A percentile compares a stretch with the other conserved stretches of the same genome.
phyloP scores from a whole-genome alignment of 2,797 vertebrate genomes.

The Eospalax fontanierii region DNA sequence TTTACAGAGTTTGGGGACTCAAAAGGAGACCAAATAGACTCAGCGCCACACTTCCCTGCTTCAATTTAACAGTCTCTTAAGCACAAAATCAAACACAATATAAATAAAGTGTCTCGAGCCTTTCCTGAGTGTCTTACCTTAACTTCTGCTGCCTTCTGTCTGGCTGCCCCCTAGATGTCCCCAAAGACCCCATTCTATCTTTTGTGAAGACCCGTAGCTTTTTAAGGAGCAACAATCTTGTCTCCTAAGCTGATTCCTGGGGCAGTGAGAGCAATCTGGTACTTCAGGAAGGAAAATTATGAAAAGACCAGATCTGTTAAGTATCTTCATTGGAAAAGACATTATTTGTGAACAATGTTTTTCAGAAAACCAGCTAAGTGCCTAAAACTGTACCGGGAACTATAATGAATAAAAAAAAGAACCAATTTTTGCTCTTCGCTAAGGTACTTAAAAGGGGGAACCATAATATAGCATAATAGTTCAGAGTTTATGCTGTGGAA shows the following conservation, averaged over 20 bases:
- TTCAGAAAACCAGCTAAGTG: conserved; percentile 18
- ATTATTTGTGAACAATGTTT: background rate
- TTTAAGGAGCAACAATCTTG: conserved; percentile 19
- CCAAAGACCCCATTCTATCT: conserved; percentile 56
- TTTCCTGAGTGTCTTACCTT: conserved; percentile 60
- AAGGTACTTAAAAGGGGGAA: background rate
- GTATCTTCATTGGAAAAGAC: conserved; percentile 28
- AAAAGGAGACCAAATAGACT: conserved; percentile 79
- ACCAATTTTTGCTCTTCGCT: conserved; percentile 44
- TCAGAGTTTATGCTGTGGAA: background rate
- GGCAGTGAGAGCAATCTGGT: background rate
- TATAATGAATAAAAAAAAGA: background rate
- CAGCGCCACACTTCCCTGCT: conserved; percentile 53
- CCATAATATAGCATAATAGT: background rate
- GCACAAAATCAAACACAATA: conserved; percentile 82
- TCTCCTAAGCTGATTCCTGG: conserved; percentile 37
- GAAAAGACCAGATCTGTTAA: background rate
- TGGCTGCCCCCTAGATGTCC: conserved; percentile 53
- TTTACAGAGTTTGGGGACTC: conserved; percentile 75
- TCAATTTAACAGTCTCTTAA: conserved; percentile 80
- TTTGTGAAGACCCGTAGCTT: conserved; percentile 36
- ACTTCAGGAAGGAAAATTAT: background rate
- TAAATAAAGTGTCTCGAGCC: conserved; percentile 65
- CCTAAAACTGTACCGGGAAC: background rate
- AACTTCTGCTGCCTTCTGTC: conserved; percentile 56